A percentile compares a stretch with the other conserved stretches of the same genome.
phyloP scores from a whole-genome alignment of 2,888 invertebrate genomes.

The Acleris literana region DNA sequence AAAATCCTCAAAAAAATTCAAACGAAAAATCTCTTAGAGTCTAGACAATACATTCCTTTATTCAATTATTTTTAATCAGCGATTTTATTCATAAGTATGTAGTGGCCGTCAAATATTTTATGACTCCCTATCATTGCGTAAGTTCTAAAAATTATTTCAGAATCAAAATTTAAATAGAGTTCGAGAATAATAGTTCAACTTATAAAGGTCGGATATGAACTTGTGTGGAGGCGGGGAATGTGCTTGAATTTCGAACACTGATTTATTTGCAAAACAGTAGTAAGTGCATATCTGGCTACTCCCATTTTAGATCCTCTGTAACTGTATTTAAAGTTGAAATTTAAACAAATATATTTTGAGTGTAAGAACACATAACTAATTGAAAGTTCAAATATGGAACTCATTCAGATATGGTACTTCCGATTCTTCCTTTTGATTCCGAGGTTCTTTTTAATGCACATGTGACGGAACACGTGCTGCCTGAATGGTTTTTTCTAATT shows the following conservation, averaged over 20 bases:
- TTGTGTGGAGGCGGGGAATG: conserved; percentile 52
- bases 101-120: conserved; percentile 30
- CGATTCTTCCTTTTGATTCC: conserved; percentile 63
- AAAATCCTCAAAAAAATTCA: conserved; percentile 1
- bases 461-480: conserved; percentile 63
- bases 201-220: conserved; percentile 43
- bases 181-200: conserved; percentile 41
- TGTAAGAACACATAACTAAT: background rate
- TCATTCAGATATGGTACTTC: conserved; percentile 61
- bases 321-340: background rate
- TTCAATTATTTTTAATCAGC: conserved; percentile 36
- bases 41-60: conserved; percentile 17
- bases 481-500: conserved; percentile 55
- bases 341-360: background rate
- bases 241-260: conserved; percentile 49
- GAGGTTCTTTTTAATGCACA: conserved; percentile 54
- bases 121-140: conserved; percentile 32
- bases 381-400: conserved; percentile 46
- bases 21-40: background rate
- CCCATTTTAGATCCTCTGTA: background rate
- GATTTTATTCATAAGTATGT: conserved; percentile 42
- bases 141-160: conserved; percentile 3
- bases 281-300: background rate
- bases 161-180: conserved; percentile 20
- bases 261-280: background rate